Percentiles rank a stretch among this genome's conserved stretches.
These are phyloP conservation scores for Apodemia hepburni DNA, from an alignment of 2,888 invertebrate genomes.

Conservation along the genomic window DNA sequence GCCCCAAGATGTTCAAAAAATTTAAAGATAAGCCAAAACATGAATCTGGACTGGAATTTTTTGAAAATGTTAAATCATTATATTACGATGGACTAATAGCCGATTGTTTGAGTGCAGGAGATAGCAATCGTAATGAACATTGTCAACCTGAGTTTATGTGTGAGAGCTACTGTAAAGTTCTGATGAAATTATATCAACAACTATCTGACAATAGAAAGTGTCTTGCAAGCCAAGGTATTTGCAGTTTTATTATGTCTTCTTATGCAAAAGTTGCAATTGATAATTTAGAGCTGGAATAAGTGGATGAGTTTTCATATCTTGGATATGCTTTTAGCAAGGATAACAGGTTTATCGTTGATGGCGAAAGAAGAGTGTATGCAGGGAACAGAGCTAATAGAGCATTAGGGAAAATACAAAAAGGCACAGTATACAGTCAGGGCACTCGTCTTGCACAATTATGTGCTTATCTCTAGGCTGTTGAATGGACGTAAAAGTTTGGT, in stretches of 20 bases:
- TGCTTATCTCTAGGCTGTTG: too few relatives aligned
- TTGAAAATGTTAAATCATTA: slow-evolving; percentile 50
- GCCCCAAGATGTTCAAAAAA: slow-evolving; percentile 45
- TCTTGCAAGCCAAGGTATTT: slow-evolving; percentile 50
- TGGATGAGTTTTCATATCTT: too few relatives aligned
- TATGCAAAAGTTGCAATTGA: too few relatives aligned
- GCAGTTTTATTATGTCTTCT: not conserved
- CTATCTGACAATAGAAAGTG: slow-evolving; percentile 46
- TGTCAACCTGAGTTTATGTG: slow-evolving; percentile 62
- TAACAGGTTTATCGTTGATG: too few relatives aligned
- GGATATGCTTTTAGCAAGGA: too few relatives aligned
- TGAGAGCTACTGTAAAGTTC: slow-evolving; percentile 54
- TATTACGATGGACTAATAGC: slow-evolving; percentile 32
- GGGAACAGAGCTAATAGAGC: too few relatives aligned
- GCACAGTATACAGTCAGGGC: too few relatives aligned
- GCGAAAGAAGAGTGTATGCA: too few relatives aligned
- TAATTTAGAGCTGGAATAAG: too few relatives aligned
- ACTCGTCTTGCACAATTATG: too few relatives aligned
- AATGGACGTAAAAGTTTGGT: too few relatives aligned
- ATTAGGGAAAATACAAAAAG: too few relatives aligned
- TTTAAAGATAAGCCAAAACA: slow-evolving; percentile 45
- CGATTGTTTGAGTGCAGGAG: slow-evolving; percentile 39
- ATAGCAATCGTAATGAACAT: slow-evolving; percentile 40
- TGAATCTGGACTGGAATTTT: slow-evolving; percentile 42
- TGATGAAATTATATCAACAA: slow-evolving; percentile 50